Evolutionary conservation across 2,888 invertebrate species (phyloP).

Genomic region (Netelia fuscicornis): DNA sequence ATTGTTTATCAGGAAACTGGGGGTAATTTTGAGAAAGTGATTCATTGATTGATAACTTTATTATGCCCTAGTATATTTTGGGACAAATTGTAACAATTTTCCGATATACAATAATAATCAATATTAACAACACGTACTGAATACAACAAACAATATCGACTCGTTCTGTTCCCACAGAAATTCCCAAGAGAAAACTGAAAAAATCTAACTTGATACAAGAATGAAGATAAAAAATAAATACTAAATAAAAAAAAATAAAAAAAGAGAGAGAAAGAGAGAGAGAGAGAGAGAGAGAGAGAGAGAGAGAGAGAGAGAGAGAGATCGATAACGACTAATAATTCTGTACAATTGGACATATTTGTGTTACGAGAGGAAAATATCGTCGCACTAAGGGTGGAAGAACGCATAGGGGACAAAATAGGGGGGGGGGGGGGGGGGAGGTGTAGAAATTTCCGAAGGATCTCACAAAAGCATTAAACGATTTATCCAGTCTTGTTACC

Average conservation of each 20-base stretch:
- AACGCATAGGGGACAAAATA: not conserved
- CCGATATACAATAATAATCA: too few species aligned
- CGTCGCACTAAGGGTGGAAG: too few species aligned
- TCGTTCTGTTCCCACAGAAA: too few species aligned
- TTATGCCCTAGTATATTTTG: too few species aligned
- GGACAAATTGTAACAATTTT: too few species aligned
- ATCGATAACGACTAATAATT: not conserved
- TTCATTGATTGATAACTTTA: too few species aligned
- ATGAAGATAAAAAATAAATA: too few species aligned
- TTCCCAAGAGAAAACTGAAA: too few species aligned
- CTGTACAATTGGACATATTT: not conserved
- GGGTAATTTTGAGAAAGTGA: not conserved
- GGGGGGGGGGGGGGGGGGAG: not conserved
- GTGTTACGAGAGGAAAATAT: not conserved
- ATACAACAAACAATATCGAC: too few species aligned
- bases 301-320: not conserved
- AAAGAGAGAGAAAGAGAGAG: not conserved
- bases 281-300: not conserved
- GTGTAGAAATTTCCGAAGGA: conserved; percentile 29
- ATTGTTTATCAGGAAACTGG: not conserved
- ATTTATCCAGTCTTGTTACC: conserved; percentile 72
- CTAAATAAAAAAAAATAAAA: too few species aligned
- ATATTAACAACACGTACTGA: too few species aligned
- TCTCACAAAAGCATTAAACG: conserved; percentile 63
- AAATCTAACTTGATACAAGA: too few species aligned